Conservation (phyloP, 2,113 vertebrate genomes). For the Hylia prasina region DNA sequence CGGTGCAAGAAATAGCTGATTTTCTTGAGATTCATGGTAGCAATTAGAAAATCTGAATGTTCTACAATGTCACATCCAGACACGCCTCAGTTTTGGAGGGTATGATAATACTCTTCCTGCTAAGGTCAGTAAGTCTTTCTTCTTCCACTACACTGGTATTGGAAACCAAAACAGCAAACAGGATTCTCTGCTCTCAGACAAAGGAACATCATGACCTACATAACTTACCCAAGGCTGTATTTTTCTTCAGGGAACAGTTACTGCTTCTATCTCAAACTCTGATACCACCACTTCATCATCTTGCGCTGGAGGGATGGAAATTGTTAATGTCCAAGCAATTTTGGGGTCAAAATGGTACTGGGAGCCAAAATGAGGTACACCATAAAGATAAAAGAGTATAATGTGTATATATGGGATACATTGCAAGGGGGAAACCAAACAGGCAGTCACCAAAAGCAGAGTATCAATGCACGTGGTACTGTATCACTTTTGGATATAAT, state of each 20-base stretch:
- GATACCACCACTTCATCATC: background rate
- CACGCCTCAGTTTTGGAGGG: fast-evolving
- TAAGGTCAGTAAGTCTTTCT: background rate
- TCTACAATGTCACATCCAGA: background rate
- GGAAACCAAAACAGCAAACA: background rate
- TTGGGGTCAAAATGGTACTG: background rate
- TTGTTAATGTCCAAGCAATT: background rate
- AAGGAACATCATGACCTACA: background rate
- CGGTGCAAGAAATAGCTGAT: background rate
- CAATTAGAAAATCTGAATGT: background rate
- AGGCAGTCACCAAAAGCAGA: background rate
- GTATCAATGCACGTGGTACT: fast-evolving
- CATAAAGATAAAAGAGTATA: background rate
- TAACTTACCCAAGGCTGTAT: background rate
- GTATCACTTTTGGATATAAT: background rate
- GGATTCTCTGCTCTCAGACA: background rate
- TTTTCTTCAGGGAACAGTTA: background rate
- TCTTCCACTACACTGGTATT: background rate
- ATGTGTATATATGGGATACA: background rate
- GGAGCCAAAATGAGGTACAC: background rate
- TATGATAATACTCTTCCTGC: background rate
- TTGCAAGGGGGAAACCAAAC: background rate
- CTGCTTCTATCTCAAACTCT: background rate
- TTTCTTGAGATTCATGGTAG: background rate
- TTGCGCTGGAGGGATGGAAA: background rate